These are phyloP conservation scores for Caenorhabditis sinica DNA, from an alignment of 2,888 invertebrate species.

Conservation along the genomic window DNA sequence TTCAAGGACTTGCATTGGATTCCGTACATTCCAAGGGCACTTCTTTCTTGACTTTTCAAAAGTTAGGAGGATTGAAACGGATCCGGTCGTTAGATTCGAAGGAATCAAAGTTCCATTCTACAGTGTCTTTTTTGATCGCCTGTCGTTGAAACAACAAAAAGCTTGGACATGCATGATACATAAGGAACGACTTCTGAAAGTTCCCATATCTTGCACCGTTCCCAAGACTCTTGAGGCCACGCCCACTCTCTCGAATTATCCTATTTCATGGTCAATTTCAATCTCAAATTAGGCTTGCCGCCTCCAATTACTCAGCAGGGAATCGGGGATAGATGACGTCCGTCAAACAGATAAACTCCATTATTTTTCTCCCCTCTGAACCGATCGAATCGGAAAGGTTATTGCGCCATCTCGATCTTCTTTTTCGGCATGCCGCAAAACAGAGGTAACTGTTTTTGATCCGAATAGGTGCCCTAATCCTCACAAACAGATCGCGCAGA, in stretches of 20 bases:
- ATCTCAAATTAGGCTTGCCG: conserved; percentile 9
- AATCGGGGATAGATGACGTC: conserved; percentile 19
- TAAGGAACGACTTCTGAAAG: no score
- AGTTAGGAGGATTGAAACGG: neutral
- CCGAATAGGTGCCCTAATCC: conserved; percentile 27
- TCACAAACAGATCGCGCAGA: conserved; percentile 34
- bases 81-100: neutral
- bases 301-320: conserved; percentile 38
- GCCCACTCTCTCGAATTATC: neutral
- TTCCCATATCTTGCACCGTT: no score
- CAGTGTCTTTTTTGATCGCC: neutral
- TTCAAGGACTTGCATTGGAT: conserved; percentile 24
- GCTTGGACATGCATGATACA: no score
- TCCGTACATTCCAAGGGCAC: conserved; percentile 25
- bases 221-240: neutral
- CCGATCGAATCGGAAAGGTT: conserved; percentile 41
- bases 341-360: conserved; percentile 18
- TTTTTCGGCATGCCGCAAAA: conserved; percentile 40
- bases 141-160: neutral
- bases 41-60: conserved; percentile 15
- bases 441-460: neutral
- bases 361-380: neutral
- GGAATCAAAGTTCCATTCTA: neutral
- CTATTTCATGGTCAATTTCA: neutral
- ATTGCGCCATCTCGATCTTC: conserved; percentile 32